Conservation (phyloP, 92 coral and sea anemone species). For the Heliopora coerulea region DNA sequence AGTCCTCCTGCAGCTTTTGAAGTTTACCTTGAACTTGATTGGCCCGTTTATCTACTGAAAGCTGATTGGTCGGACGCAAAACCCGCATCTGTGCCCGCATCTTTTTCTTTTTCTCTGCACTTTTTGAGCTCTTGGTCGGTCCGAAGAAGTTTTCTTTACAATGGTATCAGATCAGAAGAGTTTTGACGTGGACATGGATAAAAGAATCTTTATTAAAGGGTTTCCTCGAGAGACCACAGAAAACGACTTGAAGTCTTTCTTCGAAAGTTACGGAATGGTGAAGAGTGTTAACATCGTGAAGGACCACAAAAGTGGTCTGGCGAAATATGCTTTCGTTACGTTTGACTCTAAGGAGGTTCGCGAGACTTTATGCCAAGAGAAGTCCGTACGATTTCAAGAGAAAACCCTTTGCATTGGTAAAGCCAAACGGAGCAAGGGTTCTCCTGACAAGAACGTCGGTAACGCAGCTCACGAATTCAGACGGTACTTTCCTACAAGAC, state of each 20-base stretch:
- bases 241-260: conserved; percentile 81
- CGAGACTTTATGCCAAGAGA: conserved; percentile 75
- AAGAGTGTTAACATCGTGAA: conserved; percentile 90
- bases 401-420: conserved; percentile 78
- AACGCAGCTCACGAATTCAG: conserved; percentile 33
- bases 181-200: conserved; percentile 27
- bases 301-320: conserved; percentile 86
- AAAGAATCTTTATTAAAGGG: conserved; percentile 95
- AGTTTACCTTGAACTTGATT: conserved; percentile 20
- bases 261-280: conserved; percentile 87
- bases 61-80: conserved; percentile 29
- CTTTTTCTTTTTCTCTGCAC: conserved; percentile 1
- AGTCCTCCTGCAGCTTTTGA: neutral
- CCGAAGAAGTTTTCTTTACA: conserved; percentile 4
- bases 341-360: conserved; percentile 94
- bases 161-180: conserved; percentile 26
- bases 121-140: conserved; percentile 10
- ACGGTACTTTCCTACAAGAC: conserved; percentile 28
- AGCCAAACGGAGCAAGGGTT: conserved; percentile 81
- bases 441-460: conserved; percentile 18
- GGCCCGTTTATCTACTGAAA: conserved; percentile 20
- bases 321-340: conserved; percentile 96
- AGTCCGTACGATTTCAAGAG: conserved; percentile 79
- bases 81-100: neutral
- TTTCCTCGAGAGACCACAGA: conserved; percentile 95